Conservation (phyloP, 2,113 vertebrate genomes). For the Oreocharis arfaki region DNA sequence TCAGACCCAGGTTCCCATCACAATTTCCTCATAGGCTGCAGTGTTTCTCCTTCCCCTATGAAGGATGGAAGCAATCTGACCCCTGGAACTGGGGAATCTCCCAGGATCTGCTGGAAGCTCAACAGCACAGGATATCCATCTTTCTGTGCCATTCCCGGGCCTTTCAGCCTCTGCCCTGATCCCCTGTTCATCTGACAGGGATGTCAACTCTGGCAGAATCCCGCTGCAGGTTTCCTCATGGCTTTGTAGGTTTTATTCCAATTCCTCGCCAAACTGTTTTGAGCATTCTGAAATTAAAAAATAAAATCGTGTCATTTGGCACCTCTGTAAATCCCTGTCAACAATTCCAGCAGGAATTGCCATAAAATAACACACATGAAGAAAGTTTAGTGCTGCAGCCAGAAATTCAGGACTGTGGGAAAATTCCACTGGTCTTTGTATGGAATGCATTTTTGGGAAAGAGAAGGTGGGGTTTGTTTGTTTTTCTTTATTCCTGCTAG, state of each 20-base stretch:
- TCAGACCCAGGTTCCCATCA: neutral
- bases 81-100: neutral
- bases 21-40: neutral
- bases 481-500: neutral
- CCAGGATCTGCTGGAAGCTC: neutral
- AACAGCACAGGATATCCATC: neutral
- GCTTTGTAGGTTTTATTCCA: neutral
- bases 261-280: neutral
- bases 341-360: neutral
- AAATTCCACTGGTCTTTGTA: neutral
- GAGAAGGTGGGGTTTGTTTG: neutral
- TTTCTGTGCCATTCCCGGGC: neutral
- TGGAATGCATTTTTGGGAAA: neutral
- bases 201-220: neutral
- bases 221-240: neutral
- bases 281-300: neutral
- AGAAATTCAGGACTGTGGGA: neutral
- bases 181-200: neutral
- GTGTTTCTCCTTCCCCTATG: neutral
- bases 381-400: neutral
- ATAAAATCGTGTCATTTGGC: neutral
- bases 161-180: neutral
- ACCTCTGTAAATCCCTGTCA: neutral
- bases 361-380: neutral
- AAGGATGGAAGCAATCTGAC: neutral